Conservation (phyloP, 2,888 invertebrate genomes). For the Ophion obscuratus region DNA sequence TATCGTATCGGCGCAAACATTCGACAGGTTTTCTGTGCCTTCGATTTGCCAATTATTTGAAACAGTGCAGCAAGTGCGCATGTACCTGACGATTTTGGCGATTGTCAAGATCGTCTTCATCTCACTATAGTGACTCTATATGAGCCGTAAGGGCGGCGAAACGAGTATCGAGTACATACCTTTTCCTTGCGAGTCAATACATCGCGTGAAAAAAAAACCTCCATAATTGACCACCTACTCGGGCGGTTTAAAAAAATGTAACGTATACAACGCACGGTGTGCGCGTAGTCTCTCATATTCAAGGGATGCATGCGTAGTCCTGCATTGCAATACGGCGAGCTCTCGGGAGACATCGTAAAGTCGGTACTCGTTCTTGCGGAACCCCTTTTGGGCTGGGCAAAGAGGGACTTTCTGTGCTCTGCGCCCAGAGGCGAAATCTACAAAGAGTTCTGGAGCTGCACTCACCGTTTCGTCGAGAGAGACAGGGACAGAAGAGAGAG, state of each 20-base stretch:
- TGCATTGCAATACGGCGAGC: conserved; percentile 36
- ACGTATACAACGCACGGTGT: background rate
- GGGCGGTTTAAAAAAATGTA: conserved; percentile 30
- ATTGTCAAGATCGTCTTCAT: background rate
- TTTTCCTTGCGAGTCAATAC: conserved; percentile 33
- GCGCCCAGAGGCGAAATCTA: conserved; percentile 54
- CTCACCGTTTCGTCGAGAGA: conserved; percentile 22
- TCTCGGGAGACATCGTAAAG: conserved; percentile 58
- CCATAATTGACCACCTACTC: conserved; percentile 19
- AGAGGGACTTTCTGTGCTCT: conserved; percentile 15
- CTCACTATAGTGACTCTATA: background rate
- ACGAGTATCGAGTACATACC: conserved; percentile 36
- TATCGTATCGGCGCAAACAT: no score
- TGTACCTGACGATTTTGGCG: background rate
- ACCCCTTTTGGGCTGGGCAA: conserved; percentile 53
- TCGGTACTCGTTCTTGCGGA: conserved; percentile 60
- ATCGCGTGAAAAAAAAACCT: conserved; percentile 35
- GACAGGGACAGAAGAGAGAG: conserved; percentile 1
- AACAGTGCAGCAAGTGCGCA: background rate
- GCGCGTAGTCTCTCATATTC: conserved; percentile 47
- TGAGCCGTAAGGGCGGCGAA: background rate
- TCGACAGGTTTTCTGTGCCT: no score
- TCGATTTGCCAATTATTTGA: background rate
- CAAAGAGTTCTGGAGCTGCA: conserved; percentile 60
- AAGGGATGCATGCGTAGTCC: conserved; percentile 24